Percentiles rank a stretch among this genome's conserved stretches.
Conservation (phyloP, 2,113 vertebrate species). For the Rhegmatorhina hoffmannsi region DNA sequence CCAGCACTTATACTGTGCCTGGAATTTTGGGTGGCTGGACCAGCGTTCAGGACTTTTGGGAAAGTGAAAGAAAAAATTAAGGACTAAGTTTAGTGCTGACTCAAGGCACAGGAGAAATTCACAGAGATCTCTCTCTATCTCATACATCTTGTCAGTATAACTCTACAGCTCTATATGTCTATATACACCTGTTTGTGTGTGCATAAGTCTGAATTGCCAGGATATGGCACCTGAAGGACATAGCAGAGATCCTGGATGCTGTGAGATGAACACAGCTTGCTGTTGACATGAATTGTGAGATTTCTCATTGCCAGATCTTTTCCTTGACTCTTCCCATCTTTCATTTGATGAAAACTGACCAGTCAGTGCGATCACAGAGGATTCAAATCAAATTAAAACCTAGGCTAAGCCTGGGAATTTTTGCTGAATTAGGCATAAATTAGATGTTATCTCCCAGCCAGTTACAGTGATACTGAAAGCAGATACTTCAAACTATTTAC, state of each 20-base stretch:
- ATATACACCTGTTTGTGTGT: neutral
- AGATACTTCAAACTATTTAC: slow-evolving; percentile 36
- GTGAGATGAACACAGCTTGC: neutral
- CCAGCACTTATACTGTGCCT: neutral
- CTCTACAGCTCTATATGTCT: neutral
- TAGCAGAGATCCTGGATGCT: neutral
- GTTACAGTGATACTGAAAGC: slow-evolving; percentile 27
- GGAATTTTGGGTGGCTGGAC: neutral
- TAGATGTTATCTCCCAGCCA: slow-evolving; percentile 47
- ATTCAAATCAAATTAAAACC: neutral
- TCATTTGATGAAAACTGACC: neutral
- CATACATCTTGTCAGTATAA: neutral
- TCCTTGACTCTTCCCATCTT: neutral
- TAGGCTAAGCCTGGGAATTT: slow-evolving; percentile 4
- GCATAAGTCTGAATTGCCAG: neutral
- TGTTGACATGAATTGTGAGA: neutral
- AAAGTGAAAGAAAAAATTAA: neutral
- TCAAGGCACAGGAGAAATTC: neutral
- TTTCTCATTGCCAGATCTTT: neutral
- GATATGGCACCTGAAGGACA: neutral
- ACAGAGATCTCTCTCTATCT: neutral
- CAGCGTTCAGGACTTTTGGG: neutral
- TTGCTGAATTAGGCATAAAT: slow-evolving; percentile 49
- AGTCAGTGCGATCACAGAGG: neutral
- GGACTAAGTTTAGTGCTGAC: neutral